phyloP scores from a whole-genome alignment of 2,888 invertebrate genomes.

The Chymomyza caudatula region DNA sequence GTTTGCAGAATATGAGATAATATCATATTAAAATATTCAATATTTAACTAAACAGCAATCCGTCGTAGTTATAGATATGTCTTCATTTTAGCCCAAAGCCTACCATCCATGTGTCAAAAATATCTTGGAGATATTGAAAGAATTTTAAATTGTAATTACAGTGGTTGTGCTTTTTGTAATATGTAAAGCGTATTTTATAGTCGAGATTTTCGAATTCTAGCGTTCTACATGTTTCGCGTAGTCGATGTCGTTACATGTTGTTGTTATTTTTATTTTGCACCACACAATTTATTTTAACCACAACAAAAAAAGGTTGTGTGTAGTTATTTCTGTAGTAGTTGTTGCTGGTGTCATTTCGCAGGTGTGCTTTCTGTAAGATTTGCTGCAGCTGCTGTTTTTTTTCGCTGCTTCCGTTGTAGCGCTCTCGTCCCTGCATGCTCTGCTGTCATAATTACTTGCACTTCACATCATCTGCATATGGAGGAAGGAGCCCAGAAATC shows the following conservation, averaged over 20 bases:
- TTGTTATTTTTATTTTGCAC: conserved; percentile 24
- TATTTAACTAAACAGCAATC: too few species aligned
- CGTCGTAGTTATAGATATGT: too few species aligned
- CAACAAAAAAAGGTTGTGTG: not conserved
- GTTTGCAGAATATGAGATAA: too few species aligned
- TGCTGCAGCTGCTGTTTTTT: conserved; percentile 20
- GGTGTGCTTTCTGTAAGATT: conserved; percentile 47
- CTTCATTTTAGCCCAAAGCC: too few species aligned
- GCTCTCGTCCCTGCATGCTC: conserved; percentile 22
- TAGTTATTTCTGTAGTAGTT: not conserved
- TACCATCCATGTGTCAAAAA: too few species aligned
- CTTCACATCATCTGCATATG: conserved; percentile 64
- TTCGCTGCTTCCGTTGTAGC: conserved; percentile 49
- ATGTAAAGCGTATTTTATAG: not conserved
- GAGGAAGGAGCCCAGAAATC: conserved; percentile 32
- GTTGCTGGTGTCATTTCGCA: conserved; percentile 39
- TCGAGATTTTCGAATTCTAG: not conserved
- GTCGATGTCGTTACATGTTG: not conserved
- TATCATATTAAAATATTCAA: too few species aligned
- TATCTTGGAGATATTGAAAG: too few species aligned
- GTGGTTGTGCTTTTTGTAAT: too few species aligned
- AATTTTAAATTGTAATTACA: too few species aligned
- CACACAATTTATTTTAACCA: conserved; percentile 33
- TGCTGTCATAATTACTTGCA: conserved; percentile 70
- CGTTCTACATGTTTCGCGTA: not conserved